Percentiles rank a stretch among this genome's conserved stretches.
Conservation (phyloP, 2,797 vertebrate species). For the Crax fasciolata region DNA sequence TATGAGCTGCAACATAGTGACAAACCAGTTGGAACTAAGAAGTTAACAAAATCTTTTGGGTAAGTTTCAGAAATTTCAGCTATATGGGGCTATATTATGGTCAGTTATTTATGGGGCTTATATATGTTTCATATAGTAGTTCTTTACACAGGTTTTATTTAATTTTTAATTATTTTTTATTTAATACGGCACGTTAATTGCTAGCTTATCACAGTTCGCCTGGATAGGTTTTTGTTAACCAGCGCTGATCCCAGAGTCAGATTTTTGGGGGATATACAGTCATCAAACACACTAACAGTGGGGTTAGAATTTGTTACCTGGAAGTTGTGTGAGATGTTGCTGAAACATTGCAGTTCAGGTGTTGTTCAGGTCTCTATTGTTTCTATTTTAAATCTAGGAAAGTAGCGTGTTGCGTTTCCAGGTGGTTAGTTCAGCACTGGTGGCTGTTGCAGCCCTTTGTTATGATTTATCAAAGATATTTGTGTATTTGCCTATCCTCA, state of each 20-base stretch:
- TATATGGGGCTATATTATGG: background rate
- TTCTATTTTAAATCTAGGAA: background rate
- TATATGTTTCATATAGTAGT: background rate
- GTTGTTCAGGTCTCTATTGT: background rate
- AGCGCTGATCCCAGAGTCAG: background rate
- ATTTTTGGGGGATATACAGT: background rate
- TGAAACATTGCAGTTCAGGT: background rate
- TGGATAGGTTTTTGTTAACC: background rate
- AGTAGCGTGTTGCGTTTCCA: background rate
- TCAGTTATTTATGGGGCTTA: background rate
- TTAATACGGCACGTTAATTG: background rate
- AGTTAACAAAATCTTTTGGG: constrained; percentile 99
- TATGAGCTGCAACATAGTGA: constrained; percentile 99
- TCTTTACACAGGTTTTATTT: background rate
- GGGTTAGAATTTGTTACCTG: background rate
- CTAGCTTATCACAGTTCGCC: background rate
- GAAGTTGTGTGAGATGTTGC: background rate
- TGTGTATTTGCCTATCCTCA: accelerated
- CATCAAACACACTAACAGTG: background rate
- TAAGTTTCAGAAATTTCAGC: constrained; percentile 74
- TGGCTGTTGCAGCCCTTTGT: background rate
- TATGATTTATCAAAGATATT: background rate
- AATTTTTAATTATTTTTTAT: background rate
- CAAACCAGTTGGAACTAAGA: constrained; percentile 99
- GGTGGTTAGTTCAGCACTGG: background rate